These are phyloP conservation scores for Ectemnius lituratus DNA, from an alignment of 2,888 invertebrate species.

Conservation along the genomic window DNA sequence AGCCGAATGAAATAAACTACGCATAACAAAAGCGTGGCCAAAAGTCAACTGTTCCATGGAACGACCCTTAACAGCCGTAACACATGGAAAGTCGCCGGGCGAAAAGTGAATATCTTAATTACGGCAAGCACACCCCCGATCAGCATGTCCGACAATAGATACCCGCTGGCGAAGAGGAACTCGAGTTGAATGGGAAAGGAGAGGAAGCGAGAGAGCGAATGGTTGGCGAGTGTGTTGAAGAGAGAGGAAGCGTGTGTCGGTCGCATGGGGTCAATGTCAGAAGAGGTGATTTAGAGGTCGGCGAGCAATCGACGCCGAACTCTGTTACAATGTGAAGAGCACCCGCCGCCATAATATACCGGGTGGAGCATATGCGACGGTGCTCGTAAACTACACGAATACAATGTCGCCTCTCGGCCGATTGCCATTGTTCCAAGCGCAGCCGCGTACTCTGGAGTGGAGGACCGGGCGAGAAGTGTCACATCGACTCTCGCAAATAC, in stretches of 20 bases:
- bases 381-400: conserved; percentile 68
- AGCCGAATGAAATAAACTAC: too few relatives aligned
- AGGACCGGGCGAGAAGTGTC: background rate
- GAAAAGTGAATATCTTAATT: too few relatives aligned
- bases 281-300: conserved; percentile 64
- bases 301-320: conserved; percentile 38
- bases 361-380: conserved; percentile 66
- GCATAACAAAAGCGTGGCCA: too few relatives aligned
- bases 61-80: too few relatives aligned
- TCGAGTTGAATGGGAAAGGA: background rate
- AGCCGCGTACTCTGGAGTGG: conserved; percentile 17
- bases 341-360: conserved; percentile 30
- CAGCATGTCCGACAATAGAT: too few relatives aligned
- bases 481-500: too few relatives aligned
- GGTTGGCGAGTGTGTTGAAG: background rate
- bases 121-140: too few relatives aligned
- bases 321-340: conserved; percentile 44
- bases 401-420: conserved; percentile 66
- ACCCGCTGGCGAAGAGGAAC: background rate
- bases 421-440: conserved; percentile 67
- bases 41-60: too few relatives aligned
- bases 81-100: too few relatives aligned
- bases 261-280: conserved; percentile 28
- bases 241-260: conserved; percentile 26
- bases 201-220: background rate